Conservation (phyloP, 1,140 invertebrate species). For the Apolygus lucorum region DNA sequence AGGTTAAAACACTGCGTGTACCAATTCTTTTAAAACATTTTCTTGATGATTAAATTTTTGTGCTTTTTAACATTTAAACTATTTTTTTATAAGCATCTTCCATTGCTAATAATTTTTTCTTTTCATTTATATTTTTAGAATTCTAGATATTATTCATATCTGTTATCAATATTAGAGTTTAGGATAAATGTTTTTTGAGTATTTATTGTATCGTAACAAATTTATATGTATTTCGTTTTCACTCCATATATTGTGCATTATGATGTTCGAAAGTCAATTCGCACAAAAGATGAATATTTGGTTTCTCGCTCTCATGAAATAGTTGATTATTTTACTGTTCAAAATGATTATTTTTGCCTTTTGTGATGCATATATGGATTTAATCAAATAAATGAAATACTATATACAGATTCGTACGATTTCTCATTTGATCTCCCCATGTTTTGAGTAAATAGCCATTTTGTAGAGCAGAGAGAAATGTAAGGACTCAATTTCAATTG, state of each 20-base stretch:
- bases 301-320: not conserved
- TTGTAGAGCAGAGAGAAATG: no score
- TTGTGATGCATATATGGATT: not conserved
- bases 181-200: constrained; percentile 20
- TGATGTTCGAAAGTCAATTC: constrained; percentile 8
- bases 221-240: constrained; percentile 20
- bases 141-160: constrained; percentile 17
- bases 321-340: not conserved
- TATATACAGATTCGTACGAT: no score
- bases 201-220: constrained; percentile 22
- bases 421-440: no score
- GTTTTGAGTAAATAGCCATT: no score
- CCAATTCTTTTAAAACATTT: no score
- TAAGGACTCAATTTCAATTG: no score
- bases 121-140: constrained; percentile 11
- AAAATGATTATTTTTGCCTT: not conserved
- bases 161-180: constrained; percentile 21
- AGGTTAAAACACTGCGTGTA: no score
- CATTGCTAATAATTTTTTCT: not conserved
- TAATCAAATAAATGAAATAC: not conserved
- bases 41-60: not conserved
- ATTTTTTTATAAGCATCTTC: not conserved
- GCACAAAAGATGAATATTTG: constrained; percentile 5
- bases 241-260: not conserved
- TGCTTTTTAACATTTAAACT: not conserved